These are phyloP conservation scores for Agapetus fuscipes DNA, from an alignment of 2,888 invertebrate species.

Conservation along the genomic window DNA sequence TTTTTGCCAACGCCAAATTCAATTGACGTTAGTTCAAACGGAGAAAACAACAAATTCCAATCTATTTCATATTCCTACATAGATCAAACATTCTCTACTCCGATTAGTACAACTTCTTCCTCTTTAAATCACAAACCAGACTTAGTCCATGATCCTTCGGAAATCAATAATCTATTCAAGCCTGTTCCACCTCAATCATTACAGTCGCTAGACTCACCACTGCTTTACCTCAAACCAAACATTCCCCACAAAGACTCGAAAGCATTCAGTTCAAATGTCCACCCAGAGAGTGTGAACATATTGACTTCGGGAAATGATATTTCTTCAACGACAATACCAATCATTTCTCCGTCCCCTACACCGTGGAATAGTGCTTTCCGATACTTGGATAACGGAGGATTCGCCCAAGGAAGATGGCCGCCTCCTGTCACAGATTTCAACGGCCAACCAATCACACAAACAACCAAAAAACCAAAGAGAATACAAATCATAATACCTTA, in stretches of 20 bases:
- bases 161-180: conserved; percentile 38
- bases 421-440: conserved; percentile 10
- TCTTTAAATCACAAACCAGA: conserved; percentile 32
- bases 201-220: conserved; percentile 49
- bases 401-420: conserved; percentile 18
- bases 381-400: conserved; percentile 13
- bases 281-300: not conserved
- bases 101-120: conserved; percentile 13
- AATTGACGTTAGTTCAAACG: conserved; percentile 6
- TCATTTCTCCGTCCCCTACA: not conserved
- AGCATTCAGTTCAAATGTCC: conserved; percentile 26
- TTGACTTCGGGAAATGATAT: not conserved
- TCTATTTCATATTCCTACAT: conserved; percentile 16
- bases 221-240: conserved; percentile 43
- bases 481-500: conserved; percentile 78
- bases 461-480: conserved; percentile 47
- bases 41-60: conserved; percentile 1
- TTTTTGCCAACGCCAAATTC: conserved; percentile 19
- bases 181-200: conserved; percentile 39
- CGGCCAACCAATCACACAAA: conserved; percentile 2
- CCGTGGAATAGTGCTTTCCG: conserved; percentile 10
- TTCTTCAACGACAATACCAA: not conserved
- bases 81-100: conserved; percentile 14
- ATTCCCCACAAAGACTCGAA: conserved; percentile 46
- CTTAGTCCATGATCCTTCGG: conserved; percentile 35